Conservation (phyloP, 1,140 invertebrate genomes). For the Drosophila gunungcola region DNA sequence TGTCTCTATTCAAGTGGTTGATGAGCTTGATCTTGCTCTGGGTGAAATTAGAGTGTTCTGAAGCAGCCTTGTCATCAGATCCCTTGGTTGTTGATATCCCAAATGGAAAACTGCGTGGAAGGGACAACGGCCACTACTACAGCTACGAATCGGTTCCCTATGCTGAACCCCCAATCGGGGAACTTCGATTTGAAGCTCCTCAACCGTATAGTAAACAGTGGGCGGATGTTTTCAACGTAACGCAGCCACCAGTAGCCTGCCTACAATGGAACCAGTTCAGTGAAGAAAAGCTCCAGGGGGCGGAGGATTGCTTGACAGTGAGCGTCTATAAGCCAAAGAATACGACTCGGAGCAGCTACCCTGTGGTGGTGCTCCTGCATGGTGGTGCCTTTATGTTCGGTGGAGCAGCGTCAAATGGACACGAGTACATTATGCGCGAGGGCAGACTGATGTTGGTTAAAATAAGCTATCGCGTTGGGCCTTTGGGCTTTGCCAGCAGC, state of each 20-base stretch:
- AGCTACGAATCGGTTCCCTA: constrained; percentile 86
- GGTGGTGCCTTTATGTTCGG: constrained; percentile 86
- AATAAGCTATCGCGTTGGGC: constrained; percentile 88
- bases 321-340: constrained; percentile 80
- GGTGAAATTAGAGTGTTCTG: background rate
- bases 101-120: constrained; percentile 85
- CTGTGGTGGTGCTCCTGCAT: constrained; percentile 86
- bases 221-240: constrained; percentile 49
- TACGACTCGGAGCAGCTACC: constrained; percentile 37
- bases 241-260: constrained; percentile 28
- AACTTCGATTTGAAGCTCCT: constrained; percentile 82
- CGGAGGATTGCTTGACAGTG: constrained; percentile 83
- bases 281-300: constrained; percentile 38
- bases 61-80: background rate
- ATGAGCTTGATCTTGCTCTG: constrained; percentile 1
- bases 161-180: constrained; percentile 85
- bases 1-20: background rate
- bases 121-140: constrained; percentile 84
- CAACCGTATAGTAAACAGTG: constrained; percentile 38
- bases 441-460: constrained; percentile 87
- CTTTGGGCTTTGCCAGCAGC: constrained; percentile 85
- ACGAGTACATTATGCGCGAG: constrained; percentile 86
- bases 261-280: constrained; percentile 65
- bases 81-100: constrained; percentile 16
- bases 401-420: constrained; percentile 84